Evolutionary conservation across 2,888 invertebrate genomes (phyloP).

Genomic region (Hypolimnas misippus): DNA sequence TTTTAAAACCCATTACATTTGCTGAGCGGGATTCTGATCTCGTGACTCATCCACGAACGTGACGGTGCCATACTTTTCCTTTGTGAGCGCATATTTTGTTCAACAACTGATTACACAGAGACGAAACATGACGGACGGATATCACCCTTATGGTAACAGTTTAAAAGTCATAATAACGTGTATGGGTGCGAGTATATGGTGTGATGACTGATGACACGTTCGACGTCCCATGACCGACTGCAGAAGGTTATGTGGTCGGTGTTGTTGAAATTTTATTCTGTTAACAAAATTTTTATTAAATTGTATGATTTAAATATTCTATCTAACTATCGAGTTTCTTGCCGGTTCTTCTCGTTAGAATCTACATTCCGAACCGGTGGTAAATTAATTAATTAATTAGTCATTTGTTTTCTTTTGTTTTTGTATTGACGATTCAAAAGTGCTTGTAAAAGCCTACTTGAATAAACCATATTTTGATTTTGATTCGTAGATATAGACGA

Average conservation of each 20-base stretch:
- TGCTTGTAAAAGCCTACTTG: too few relatives aligned
- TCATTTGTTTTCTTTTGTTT: too few relatives aligned
- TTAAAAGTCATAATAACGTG: background rate
- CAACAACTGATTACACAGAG: slow-evolving; percentile 43
- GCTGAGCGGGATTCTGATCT: slow-evolving; percentile 42
- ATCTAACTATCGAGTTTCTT: too few relatives aligned
- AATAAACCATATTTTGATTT: too few relatives aligned
- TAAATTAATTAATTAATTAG: too few relatives aligned
- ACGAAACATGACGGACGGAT: slow-evolving; percentile 10
- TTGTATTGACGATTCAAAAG: too few relatives aligned
- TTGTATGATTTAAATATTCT: background rate
- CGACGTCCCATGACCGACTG: slow-evolving; percentile 13
- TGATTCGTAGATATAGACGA: too few relatives aligned
- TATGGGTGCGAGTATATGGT: background rate
- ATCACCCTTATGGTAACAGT: slow-evolving; percentile 12
- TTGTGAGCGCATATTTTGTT: slow-evolving; percentile 43
- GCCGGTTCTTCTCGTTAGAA: too few relatives aligned
- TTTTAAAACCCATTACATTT: slow-evolving; percentile 29
- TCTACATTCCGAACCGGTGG: too few relatives aligned
- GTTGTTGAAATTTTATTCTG: background rate
- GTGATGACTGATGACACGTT: slow-evolving; percentile 20
- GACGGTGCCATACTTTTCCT: slow-evolving; percentile 41
- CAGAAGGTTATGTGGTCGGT: slow-evolving; percentile 11
- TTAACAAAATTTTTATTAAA: background rate
- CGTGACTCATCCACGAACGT: slow-evolving; percentile 43